Base-by-base conservation (phyloP, 1,140 invertebrate genomes). In the Protaetia brevitarsis region DNA sequence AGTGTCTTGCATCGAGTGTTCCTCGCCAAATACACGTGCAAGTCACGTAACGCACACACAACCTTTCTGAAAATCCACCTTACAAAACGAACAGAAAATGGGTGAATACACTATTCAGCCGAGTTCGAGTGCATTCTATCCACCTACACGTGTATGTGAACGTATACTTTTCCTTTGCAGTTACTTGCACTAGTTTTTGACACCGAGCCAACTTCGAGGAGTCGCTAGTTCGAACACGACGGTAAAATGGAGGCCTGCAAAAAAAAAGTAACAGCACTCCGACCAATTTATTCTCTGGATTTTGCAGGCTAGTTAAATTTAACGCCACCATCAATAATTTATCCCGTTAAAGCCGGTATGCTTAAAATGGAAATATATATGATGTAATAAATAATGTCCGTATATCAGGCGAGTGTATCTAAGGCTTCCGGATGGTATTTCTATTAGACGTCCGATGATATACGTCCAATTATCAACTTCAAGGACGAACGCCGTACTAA, bases 401-500 rank as follows among this genome's bases (percentile, higher is more conserved):
- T n/a, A n/a, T n/a, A n/a, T n/a, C n/a, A n/a, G n/a, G 13, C 19
- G 41, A 19, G 19, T 10, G 26, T 19, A 51, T 51, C 41, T 23
- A 51, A 19, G 41, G 41, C 41, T 51, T 51, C 26, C 26, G 26
- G 19, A 51, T 51, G 13, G 5, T 13, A 21, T 5, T 34, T 23
- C 19, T 8, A 7, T 23, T 23, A 23, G 41, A 51, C 41, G 19
- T 8, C 26, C 11, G 41, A 51, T 51, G 41, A 51, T 51, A 23
- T 51, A 51, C 41, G 41, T 23, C 31, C 31, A 34, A 34, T 34
- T 34, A 34, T 34, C 31, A 34, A 34, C 11, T 51, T 51, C 41
- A 51, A 51, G 41, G 41, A 51, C 41, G 41, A 51, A 51, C 21
- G 41, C n/a, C n/a, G n/a, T n/a, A 51, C 26, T 51, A 51, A 51